Percentiles rank a stretch among this genome's conserved stretches.
These are phyloP conservation scores for Scaeva pyrastri DNA, from an alignment of 2,888 invertebrate genomes.

Conservation along the genomic window DNA sequence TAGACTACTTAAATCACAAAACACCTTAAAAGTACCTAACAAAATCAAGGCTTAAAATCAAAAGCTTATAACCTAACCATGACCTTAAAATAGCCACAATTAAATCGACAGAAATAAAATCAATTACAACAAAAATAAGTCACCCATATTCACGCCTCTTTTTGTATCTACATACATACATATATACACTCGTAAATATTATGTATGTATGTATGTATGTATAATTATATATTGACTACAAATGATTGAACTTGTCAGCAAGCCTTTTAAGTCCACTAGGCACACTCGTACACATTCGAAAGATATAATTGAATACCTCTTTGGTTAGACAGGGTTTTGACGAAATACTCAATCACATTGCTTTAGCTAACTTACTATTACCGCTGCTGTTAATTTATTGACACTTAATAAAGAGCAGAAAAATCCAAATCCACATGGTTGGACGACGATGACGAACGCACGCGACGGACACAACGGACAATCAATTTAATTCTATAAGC, in stretches of 20 bases:
- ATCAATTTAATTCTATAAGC: conserved; percentile 32
- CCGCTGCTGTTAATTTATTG: conserved; percentile 60
- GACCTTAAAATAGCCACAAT: conserved; percentile 37
- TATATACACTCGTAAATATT: no score
- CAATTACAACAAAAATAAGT: background rate
- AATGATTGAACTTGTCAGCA: conserved; percentile 64
- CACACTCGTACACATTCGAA: background rate
- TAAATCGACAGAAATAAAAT: background rate
- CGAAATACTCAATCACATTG: conserved; percentile 65
- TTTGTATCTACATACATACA: no score
- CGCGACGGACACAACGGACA: conserved; percentile 32
- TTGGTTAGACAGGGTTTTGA: conserved; percentile 51
- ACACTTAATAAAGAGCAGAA: conserved; percentile 44
- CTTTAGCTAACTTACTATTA: conserved; percentile 37
- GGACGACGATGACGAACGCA: background rate
- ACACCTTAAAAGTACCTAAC: background rate
- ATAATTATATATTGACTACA: conserved; percentile 11
- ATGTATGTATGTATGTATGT: no score
- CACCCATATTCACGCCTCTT: background rate
- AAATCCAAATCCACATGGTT: conserved; percentile 27
- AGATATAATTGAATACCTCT: conserved; percentile 36
- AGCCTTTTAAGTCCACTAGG: conserved; percentile 6
- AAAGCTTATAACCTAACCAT: conserved; percentile 22
- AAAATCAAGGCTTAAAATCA: background rate
- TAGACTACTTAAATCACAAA: background rate